Evolutionary conservation across 2,113 vertebrate genomes (phyloP).

Genomic region (Orthochromis malagaraziensis): DNA sequence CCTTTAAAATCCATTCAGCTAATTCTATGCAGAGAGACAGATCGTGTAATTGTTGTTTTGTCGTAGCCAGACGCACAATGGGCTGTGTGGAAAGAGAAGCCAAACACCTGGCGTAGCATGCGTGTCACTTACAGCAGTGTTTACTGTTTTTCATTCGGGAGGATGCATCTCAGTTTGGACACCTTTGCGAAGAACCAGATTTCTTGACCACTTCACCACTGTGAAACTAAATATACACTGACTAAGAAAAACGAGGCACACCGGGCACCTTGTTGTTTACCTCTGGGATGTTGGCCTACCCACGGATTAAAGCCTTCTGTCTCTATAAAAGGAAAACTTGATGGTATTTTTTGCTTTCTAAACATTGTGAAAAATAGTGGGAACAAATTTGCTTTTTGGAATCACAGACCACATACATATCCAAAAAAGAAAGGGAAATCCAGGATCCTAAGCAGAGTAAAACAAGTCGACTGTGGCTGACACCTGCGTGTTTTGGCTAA

Average conservation of each 20-base stretch:
- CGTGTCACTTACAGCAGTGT: background rate
- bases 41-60: background rate
- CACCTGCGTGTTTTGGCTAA: background rate
- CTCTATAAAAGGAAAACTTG: background rate
- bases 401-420: background rate
- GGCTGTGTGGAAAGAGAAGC: background rate
- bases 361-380: background rate
- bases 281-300: background rate
- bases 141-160: background rate
- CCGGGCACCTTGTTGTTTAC: conserved; percentile 10
- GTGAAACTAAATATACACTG: conserved; percentile 1
- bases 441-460: background rate
- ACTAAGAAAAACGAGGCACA: background rate
- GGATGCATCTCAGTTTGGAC: background rate
- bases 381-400: background rate
- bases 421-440: background rate
- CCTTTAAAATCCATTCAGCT: background rate
- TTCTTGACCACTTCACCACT: background rate
- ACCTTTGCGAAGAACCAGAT: background rate
- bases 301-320: background rate
- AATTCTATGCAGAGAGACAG: background rate
- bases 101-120: background rate
- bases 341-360: conserved; percentile 1
- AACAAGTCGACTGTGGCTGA: background rate
- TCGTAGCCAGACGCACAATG: background rate